These are phyloP conservation scores for Empis stercorea DNA, from an alignment of 2,888 invertebrate species.

Conservation along the genomic window DNA sequence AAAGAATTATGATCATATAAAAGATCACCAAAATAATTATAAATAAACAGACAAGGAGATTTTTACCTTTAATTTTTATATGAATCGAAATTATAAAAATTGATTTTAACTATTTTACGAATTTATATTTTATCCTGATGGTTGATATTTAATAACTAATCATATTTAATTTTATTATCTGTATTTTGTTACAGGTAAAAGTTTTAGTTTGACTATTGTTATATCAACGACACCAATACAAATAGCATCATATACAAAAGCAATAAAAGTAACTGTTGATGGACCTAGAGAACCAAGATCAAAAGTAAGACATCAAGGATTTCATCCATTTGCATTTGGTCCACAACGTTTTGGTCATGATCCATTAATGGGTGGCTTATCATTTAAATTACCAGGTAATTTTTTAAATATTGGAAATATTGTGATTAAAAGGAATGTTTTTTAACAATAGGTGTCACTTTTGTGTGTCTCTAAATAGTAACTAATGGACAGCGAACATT, in stretches of 20 bases:
- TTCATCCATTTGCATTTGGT: constrained; percentile 82
- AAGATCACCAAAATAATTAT: too few species aligned
- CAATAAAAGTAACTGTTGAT: constrained; percentile 98
- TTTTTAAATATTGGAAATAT: neutral
- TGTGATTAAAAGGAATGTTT: neutral
- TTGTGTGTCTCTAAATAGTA: too few species aligned
- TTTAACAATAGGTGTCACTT: too few species aligned
- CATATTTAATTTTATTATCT: neutral
- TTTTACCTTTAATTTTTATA: too few species aligned
- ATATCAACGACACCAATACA: constrained; percentile 89
- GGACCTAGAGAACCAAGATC: constrained; percentile 95
- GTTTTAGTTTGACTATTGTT: constrained; percentile 91
- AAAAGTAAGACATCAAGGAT: constrained; percentile 78
- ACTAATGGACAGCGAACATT: too few species aligned
- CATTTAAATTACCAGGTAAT: constrained; percentile 77
- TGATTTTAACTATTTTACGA: too few species aligned
- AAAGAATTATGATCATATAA: too few species aligned
- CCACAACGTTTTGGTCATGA: constrained; percentile 71
- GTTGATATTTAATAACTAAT: constrained; percentile 6
- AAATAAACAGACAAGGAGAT: too few species aligned
- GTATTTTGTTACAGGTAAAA: constrained; percentile 62
- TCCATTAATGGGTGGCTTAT: constrained; percentile 60
- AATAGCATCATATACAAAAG: constrained; percentile 92
- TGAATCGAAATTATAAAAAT: too few species aligned
- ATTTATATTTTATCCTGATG: constrained; percentile 6